Evolutionary conservation across 2,797 vertebrate genomes (phyloP).

Genomic region (Telmatherina bonti): DNA sequence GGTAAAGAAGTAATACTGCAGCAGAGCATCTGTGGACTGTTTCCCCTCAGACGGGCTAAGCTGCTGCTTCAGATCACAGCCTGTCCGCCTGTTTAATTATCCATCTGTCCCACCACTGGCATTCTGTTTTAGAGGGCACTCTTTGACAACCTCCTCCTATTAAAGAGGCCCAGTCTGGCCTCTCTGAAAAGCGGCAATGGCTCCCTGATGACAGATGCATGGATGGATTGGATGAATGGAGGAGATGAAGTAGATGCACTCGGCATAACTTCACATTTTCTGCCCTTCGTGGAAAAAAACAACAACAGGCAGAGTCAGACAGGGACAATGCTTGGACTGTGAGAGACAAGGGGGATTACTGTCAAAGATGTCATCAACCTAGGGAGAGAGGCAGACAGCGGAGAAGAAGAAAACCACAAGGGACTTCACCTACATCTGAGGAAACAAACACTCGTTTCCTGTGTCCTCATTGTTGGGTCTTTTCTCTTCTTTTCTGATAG

Average conservation of each 20-base stretch:
- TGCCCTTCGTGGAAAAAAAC: conserved; percentile 28
- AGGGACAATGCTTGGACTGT: conserved; percentile 1
- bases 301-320: conserved; percentile 27
- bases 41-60: conserved; percentile 20
- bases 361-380: conserved; percentile 24
- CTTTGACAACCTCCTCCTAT: conserved; percentile 57
- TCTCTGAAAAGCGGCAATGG: conserved; percentile 24
- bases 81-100: conserved; percentile 25
- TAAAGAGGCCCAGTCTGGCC: conserved; percentile 56
- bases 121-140: conserved; percentile 42
- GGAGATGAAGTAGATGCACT: conserved; percentile 17
- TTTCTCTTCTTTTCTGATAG: too few relatives aligned
- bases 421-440: background rate
- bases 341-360: conserved; percentile 35
- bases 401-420: conserved; percentile 7
- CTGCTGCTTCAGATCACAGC: conserved; percentile 15
- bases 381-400: background rate
- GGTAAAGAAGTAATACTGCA: background rate
- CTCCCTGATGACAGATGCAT: conserved; percentile 28
- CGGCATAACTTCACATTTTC: background rate
- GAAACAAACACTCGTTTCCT: background rate
- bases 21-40: conserved; percentile 11
- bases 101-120: conserved; percentile 23
- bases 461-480: background rate
- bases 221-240: conserved; percentile 15